phyloP scores from a whole-genome alignment of 2,113 vertebrate species.

The Pedionomus torquatus region DNA sequence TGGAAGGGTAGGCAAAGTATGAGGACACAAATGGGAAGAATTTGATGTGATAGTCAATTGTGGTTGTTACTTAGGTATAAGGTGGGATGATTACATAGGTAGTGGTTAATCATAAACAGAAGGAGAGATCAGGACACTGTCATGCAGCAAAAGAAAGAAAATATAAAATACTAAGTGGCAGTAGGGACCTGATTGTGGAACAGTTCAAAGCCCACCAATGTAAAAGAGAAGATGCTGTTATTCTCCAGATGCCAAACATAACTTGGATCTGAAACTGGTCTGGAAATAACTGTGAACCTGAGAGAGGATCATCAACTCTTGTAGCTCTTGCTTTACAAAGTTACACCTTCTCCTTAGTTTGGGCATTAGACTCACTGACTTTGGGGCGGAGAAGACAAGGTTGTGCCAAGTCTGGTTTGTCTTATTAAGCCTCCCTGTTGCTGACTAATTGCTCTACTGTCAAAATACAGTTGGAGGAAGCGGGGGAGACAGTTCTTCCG shows the following conservation, averaged over 20 bases:
- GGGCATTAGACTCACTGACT: background rate
- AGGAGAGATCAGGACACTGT: background rate
- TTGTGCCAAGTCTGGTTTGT: background rate
- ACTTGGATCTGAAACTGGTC: background rate
- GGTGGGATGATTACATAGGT: background rate
- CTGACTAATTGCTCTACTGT: background rate
- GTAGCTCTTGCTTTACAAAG: background rate
- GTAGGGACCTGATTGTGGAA: background rate
- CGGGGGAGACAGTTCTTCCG: background rate
- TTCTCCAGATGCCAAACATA: background rate
- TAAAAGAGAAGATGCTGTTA: background rate
- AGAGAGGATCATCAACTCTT: background rate
- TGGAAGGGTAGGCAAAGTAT: background rate
- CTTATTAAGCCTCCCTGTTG: background rate
- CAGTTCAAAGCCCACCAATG: background rate
- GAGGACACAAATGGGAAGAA: background rate
- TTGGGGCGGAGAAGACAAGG: background rate
- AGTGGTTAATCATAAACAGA: slow-evolving; percentile 5
- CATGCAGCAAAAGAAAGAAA: background rate
- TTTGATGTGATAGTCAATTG: background rate
- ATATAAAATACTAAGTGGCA: background rate
- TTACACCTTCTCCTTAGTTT: background rate
- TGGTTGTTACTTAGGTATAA: background rate
- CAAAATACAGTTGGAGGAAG: slow-evolving; percentile 3
- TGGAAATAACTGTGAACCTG: background rate